Evolutionary conservation across 1,140 invertebrate genomes (phyloP).

Genomic region (Armadillidium nasatum): DNA sequence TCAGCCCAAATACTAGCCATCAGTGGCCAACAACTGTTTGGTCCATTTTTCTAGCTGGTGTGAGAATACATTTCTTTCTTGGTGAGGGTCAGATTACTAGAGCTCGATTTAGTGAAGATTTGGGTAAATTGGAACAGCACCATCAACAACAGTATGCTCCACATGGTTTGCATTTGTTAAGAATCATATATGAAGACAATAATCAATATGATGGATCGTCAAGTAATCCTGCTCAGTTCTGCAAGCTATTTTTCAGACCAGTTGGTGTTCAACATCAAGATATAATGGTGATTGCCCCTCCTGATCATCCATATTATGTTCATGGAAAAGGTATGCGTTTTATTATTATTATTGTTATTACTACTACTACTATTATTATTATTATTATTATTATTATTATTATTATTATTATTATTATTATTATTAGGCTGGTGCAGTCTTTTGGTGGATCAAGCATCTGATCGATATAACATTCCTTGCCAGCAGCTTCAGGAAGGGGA

Average conservation of each 20-base stretch:
- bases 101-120: conserved; percentile 36
- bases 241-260: conserved; percentile 39
- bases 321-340: conserved; percentile 39
- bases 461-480: conserved; percentile 52
- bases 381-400: too few species aligned
- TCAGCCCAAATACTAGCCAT: conserved; percentile 32
- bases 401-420: too few species aligned
- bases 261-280: conserved; percentile 39
- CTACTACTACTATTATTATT: too few species aligned
- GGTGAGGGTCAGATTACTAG: conserved; percentile 41
- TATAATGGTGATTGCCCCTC: conserved; percentile 40
- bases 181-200: conserved; percentile 31
- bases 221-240: conserved; percentile 25
- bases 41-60: conserved; percentile 47
- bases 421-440: conserved; percentile 52
- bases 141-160: conserved; percentile 45
- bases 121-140: conserved; percentile 44
- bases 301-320: conserved; percentile 43
- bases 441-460: conserved; percentile 48
- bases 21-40: conserved; percentile 44
- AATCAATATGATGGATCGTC: conserved; percentile 10
- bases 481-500: conserved; percentile 49
- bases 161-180: conserved; percentile 35
- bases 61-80: conserved; percentile 45
- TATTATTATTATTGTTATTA: too few species aligned